Evolutionary conservation across 2,888 invertebrate genomes (phyloP).

Genomic region (Entomobrya proxima): DNA sequence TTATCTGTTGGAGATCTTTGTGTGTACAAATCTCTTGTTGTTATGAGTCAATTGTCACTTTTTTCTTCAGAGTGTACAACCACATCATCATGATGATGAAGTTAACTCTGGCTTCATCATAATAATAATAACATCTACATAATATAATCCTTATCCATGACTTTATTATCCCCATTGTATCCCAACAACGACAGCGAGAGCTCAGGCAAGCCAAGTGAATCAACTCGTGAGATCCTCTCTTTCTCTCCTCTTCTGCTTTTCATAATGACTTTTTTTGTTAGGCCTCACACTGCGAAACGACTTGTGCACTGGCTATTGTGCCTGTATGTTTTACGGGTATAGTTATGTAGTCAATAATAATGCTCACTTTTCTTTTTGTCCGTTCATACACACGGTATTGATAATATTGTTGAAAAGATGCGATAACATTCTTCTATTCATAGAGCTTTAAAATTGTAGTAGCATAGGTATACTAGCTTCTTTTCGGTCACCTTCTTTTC

Average conservation of each 20-base stretch:
- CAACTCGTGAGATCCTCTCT: conserved; percentile 67
- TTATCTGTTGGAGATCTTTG: conserved; percentile 42
- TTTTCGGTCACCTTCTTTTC: conserved; percentile 19
- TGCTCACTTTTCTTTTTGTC: conserved; percentile 16
- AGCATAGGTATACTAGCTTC: not conserved
- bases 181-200: conserved; percentile 37
- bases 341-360: not conserved
- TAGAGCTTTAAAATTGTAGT: not conserved
- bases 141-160: conserved; percentile 36
- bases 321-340: not conserved
- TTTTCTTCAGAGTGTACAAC: conserved; percentile 26
- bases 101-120: conserved; percentile 43
- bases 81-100: conserved; percentile 50
- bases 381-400: not conserved
- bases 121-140: not conserved
- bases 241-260: conserved; percentile 24
- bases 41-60: conserved; percentile 65
- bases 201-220: conserved; percentile 42
- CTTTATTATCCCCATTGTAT: conserved; percentile 59
- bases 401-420: conserved; percentile 15
- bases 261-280: conserved; percentile 42
- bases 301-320: not conserved
- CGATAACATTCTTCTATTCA: conserved; percentile 23
- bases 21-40: conserved; percentile 42
- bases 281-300: conserved; percentile 62